phyloP scores from a whole-genome alignment of 2,888 invertebrate species.

The Drosophila emarginata region DNA sequence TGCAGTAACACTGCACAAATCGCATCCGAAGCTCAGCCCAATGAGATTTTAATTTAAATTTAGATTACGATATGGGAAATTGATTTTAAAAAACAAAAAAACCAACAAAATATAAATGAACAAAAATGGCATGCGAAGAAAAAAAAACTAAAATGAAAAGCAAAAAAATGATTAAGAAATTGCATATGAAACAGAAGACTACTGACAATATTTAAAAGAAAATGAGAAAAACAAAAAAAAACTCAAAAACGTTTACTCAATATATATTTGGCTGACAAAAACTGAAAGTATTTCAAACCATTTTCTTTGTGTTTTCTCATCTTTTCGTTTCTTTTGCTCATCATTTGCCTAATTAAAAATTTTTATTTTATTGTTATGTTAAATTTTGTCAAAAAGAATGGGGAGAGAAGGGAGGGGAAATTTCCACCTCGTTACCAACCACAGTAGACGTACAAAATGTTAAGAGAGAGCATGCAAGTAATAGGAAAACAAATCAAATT shows the following conservation, averaged over 20 bases:
- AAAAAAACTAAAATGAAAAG: slow-evolving; percentile 17
- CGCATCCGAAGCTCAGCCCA: slow-evolving; percentile 37
- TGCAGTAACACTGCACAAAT: slow-evolving; percentile 12
- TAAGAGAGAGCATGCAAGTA: slow-evolving; percentile 39
- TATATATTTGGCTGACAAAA: slow-evolving; percentile 41
- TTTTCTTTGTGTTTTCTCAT: slow-evolving; percentile 18
- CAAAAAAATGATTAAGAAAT: slow-evolving; percentile 39
- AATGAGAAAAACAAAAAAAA: slow-evolving; percentile 26
- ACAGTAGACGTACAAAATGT: slow-evolving; percentile 68
- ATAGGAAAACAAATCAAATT: slow-evolving; percentile 35
- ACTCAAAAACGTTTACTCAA: slow-evolving; percentile 27
- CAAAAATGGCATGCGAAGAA: slow-evolving; percentile 15
- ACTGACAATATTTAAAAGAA: slow-evolving; percentile 70
- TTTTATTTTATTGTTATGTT: slow-evolving; percentile 54
- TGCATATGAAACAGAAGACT: slow-evolving; percentile 67
- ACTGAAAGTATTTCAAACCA: slow-evolving; percentile 19
- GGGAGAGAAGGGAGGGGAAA: background rate
- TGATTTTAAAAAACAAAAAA: slow-evolving; percentile 45
- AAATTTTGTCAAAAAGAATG: slow-evolving; percentile 10
- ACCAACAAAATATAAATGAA: slow-evolving; percentile 15
- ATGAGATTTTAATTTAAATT: slow-evolving; percentile 67
- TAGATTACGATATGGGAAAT: slow-evolving; percentile 60
- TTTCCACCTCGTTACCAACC: slow-evolving; percentile 19
- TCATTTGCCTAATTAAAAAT: slow-evolving; percentile 54
- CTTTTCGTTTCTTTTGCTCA: slow-evolving; percentile 33